phyloP scores from a whole-genome alignment of 2,888 invertebrate species.

The Opisthograptis luteolata region DNA sequence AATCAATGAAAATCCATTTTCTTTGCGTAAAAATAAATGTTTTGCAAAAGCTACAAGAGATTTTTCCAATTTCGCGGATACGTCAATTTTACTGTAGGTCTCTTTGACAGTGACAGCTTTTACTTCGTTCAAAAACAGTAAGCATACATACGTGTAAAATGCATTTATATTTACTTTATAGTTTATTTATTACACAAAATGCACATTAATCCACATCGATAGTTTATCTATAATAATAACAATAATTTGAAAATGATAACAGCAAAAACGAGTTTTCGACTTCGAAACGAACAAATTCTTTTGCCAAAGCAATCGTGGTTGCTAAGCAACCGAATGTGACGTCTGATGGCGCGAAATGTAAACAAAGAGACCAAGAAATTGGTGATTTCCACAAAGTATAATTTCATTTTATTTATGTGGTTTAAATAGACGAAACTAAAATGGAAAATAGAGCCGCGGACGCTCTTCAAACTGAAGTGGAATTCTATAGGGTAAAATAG shows the following conservation, averaged over 20 bases:
- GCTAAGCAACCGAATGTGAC: slow-evolving; percentile 59
- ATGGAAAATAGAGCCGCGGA: slow-evolving; percentile 58
- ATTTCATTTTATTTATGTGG: not conserved
- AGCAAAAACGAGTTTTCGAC: no score
- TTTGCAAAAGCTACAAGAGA: not conserved
- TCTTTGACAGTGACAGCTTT: not conserved
- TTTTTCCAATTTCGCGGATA: slow-evolving; percentile 42
- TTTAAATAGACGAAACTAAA: not conserved
- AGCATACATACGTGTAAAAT: no score
- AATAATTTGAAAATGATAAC: no score
- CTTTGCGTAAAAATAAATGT: slow-evolving; percentile 4
- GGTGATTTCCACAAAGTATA: not conserved
- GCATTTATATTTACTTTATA: no score
- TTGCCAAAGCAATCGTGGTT: slow-evolving; percentile 30
- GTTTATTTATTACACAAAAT: no score
- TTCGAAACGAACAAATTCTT: no score
- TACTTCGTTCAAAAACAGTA: not conserved
- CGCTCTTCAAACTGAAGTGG: slow-evolving; percentile 75
- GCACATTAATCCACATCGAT: no score
- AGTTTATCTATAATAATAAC: no score
- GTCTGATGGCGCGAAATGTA: slow-evolving; percentile 69
- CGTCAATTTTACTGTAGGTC: no score
- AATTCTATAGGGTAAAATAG: slow-evolving; percentile 76
- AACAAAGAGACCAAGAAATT: slow-evolving; percentile 52
- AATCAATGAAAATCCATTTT: slow-evolving; percentile 13